Base-by-base conservation (phyloP, 2,113 vertebrate genomes). In the Mystacornis crossleyi region DNA sequence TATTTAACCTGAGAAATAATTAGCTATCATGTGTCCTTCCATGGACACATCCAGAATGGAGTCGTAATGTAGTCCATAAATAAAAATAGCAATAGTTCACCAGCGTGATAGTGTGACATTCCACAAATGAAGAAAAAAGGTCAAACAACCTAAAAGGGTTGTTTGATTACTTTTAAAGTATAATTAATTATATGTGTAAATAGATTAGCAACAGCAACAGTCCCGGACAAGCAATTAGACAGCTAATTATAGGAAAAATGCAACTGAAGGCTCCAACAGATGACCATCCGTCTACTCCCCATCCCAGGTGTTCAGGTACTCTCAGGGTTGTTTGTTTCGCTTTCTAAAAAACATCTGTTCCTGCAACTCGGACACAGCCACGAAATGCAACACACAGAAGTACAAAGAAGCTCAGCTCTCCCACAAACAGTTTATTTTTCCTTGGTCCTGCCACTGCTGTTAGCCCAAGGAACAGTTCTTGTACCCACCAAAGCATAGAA, bases 111-210 rank as follows among this genome's bases (percentile, higher is more conserved):
- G 38, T 16, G 18, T 36, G 81, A 85, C 65, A 79, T 43, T 55
- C 26, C 34, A 55, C 40, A 91, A 89, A 91, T 18, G 15, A 91
- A 90, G 72, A 89, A 71, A 81, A 88, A 93, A 81, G 24, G 43
- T 55, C 26, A 73, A 89, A 86, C 42, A 66, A 77, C 40, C 70
- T 55, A 50, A 89, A 91, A 73, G 9, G 12, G 55, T 33, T 77
- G 86, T 33, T 72, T 53, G 21, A 7, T 36, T 24, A 60, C 25
- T 51, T 81, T 66, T 8, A 3, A 83, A 60, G 38, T 12, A 15
- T 31, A 72, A 93, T 79, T 90, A 87, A 91, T 95, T 87, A 71
- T 45, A 71, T 9, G 19, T 67, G 60, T 81, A 91, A 94, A 81
- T 64, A 51, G 21, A 64, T 89, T 87, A 94, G 60, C 78, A 91